Base-by-base conservation (phyloP, 2,113 vertebrate species). In the Donacobius atricapilla region DNA sequence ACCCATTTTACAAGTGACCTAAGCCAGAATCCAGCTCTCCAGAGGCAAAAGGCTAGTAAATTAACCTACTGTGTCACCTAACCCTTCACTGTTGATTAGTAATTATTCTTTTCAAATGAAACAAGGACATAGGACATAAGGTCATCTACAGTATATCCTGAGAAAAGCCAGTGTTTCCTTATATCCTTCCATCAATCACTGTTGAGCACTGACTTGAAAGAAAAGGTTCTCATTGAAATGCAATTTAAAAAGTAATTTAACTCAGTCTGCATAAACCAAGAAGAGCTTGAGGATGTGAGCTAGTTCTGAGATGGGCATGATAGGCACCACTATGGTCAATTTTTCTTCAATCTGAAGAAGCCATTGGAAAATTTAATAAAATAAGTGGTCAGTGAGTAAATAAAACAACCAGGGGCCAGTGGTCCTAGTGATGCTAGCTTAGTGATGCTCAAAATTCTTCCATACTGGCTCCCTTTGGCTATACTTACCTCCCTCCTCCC, bases 81-180 rank as follows among this genome's bases (percentile, higher is more conserved):
- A 93, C 78, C 93, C 92, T 94, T 97, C 70, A 94, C 23, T 95
- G 98, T 97, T 97, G 97, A 98, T 98, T 96, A 96, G 89, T 94
- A 97, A 97, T 98, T 98, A 98, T 97, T 98, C 97, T 96, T 95
- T 97, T 85, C 95, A 92, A 82, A 69, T 90, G 89, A 98, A 97
- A 97, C 96, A 96, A 97, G 94, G 95, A 96, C 86, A 92, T 12
- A 66, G 89, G 95, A 97, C 71, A 60, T 94, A 94, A 97, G 96
- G 95, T 97, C 97, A 96, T 10, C 47, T 78, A 94, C 86, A 85
- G 68, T 95, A 78, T 88, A 96, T 92, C 79, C 91, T 95, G 85
- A 95, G 95, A 98, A 97, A 97, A 97, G 92, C 89, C 95, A 97
- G 86, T 88, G 75, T 85, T 69, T 95, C 87, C 90, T 77, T 90